These are phyloP conservation scores for Gonioctena quinquepunctata DNA, from an alignment of 1,140 invertebrate species.

Conservation along the genomic window DNA sequence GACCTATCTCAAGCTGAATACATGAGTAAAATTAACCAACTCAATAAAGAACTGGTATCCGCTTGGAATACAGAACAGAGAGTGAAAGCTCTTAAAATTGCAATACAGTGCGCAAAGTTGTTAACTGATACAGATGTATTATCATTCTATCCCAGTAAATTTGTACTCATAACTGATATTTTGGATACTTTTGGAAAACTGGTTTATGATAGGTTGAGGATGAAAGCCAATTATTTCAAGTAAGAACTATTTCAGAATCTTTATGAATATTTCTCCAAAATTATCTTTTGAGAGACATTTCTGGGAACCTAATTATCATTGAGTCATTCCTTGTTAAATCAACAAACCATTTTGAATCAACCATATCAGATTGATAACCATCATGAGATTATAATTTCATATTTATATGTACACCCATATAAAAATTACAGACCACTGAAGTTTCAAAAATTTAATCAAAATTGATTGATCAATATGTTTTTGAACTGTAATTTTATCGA, in stretches of 20 bases:
- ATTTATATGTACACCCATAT: too few relatives aligned
- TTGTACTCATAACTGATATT: constrained; percentile 94
- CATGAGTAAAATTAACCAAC: constrained; percentile 81
- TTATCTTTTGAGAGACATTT: too few relatives aligned
- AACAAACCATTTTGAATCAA: too few relatives aligned
- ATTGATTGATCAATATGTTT: too few relatives aligned
- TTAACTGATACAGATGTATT: constrained; percentile 85
- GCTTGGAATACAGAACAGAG: constrained; percentile 94
- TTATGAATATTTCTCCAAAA: neutral
- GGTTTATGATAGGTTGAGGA: constrained; percentile 84
- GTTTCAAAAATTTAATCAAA: too few relatives aligned
- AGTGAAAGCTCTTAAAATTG: constrained; percentile 95
- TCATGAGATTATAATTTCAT: too few relatives aligned
- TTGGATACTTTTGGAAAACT: constrained; percentile 93
- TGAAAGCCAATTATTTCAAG: constrained; percentile 65
- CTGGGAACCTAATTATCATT: too few relatives aligned
- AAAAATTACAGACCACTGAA: too few relatives aligned
- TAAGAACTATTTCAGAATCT: constrained; percentile 11
- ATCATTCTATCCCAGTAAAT: constrained; percentile 97
- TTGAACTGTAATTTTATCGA: too few relatives aligned
- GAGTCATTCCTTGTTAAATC: too few relatives aligned
- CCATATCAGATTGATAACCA: too few relatives aligned
- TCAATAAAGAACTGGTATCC: constrained; percentile 85
- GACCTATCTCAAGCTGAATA: constrained; percentile 92
- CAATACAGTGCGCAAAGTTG: constrained; percentile 94